Conservation (phyloP, 1,140 invertebrate species). For the Aricia agestis region DNA sequence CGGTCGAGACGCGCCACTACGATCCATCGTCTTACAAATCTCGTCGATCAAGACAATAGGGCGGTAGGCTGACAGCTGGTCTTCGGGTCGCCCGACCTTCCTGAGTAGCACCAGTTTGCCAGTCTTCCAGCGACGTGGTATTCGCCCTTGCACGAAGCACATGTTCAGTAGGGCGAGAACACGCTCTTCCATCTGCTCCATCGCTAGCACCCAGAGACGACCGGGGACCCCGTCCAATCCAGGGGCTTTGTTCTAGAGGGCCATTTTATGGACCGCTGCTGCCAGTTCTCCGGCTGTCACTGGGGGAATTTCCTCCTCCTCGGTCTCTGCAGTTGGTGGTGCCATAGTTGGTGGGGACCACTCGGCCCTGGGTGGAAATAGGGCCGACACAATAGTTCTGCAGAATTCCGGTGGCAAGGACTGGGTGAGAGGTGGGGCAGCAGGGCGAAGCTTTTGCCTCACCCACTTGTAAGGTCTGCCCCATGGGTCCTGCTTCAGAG, state of each 20-base stretch:
- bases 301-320: background rate
- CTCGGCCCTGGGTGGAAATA: background rate
- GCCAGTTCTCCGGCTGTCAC: background rate
- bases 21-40: background rate
- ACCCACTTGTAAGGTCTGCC: background rate
- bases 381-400: background rate
- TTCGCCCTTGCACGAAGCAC: background rate
- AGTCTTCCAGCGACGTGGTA: background rate
- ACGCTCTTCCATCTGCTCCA: background rate
- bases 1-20: background rate
- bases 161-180: background rate
- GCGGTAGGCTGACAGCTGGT: background rate
- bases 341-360: conserved; percentile 5
- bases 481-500: background rate
- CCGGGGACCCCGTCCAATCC: background rate
- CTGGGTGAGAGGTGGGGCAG: background rate
- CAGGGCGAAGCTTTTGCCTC: background rate
- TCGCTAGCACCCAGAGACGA: background rate
- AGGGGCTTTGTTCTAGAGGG: background rate
- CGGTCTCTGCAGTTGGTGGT: background rate
- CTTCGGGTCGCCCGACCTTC: background rate
- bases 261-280: background rate
- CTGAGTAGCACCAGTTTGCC: background rate
- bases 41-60: background rate
- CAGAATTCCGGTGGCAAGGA: background rate